Evolutionary conservation across 2,113 vertebrate genomes (phyloP).

Genomic region (Nannospalax galili): DNA sequence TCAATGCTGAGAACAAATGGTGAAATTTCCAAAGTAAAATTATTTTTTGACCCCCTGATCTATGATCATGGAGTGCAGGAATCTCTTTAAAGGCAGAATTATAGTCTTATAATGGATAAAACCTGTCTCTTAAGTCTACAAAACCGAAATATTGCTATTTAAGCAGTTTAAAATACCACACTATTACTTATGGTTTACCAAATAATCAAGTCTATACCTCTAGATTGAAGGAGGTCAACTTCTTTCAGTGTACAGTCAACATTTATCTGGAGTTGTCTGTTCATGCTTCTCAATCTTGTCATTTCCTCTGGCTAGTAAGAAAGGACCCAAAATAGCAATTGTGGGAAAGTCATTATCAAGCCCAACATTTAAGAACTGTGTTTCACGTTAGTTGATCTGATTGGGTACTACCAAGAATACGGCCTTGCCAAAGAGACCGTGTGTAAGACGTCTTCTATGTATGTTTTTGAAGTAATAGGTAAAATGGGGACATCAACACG

Average conservation of each 20-base stretch:
- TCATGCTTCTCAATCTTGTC: slow-evolving; percentile 96
- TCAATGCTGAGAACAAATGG: slow-evolving; percentile 46
- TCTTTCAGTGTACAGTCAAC: slow-evolving; percentile 99
- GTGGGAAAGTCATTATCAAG: slow-evolving; percentile 81
- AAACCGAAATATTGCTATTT: slow-evolving; percentile 63
- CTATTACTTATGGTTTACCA: slow-evolving; percentile 72
- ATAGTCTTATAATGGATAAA: slow-evolving; percentile 42
- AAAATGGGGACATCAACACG: slow-evolving; percentile 43
- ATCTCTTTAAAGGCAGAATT: slow-evolving; percentile 55
- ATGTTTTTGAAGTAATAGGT: slow-evolving; percentile 51
- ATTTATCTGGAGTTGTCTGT: slow-evolving; percentile 99
- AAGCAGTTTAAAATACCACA: slow-evolving; percentile 67
- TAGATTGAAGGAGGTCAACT: slow-evolving; percentile 96
- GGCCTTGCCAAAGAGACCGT: slow-evolving; percentile 56
- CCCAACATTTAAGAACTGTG: slow-evolving; percentile 76
- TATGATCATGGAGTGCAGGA: background rate
- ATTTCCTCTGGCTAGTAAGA: slow-evolving; percentile 96
- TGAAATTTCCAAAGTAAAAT: slow-evolving; percentile 53
- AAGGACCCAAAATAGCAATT: slow-evolving; percentile 84
- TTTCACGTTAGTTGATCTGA: slow-evolving; percentile 71
- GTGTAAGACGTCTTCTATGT: slow-evolving; percentile 51
- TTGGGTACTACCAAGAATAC: slow-evolving; percentile 63
- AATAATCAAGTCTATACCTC: slow-evolving; percentile 89
- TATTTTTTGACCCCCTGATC: slow-evolving; percentile 39
- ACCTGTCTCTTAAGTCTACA: slow-evolving; percentile 38